phyloP scores from a whole-genome alignment of 2,113 vertebrate genomes.

The Galemys pyrenaicus region DNA sequence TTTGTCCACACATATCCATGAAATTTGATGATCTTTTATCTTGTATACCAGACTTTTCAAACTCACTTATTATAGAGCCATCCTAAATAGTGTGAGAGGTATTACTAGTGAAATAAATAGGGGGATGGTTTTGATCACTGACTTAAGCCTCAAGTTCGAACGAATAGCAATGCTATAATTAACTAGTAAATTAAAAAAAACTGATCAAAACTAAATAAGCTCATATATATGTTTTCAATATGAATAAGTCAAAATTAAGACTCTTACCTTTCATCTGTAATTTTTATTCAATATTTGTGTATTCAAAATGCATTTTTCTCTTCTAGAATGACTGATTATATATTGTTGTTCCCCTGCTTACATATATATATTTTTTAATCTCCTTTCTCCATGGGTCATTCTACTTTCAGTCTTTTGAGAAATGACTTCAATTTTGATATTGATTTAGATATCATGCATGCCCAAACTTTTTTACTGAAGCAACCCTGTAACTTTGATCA shows the following conservation, averaged over 20 bases:
- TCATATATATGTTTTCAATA: conserved; percentile 15
- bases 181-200: conserved; percentile 48
- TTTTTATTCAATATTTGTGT: conserved; percentile 18
- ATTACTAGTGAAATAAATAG: not conserved
- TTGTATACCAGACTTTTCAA: not conserved
- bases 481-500: not conserved
- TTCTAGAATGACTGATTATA: conserved; percentile 15
- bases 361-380: not conserved
- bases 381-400: conserved; percentile 34
- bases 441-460: conserved; percentile 61
- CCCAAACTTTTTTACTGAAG: not conserved
- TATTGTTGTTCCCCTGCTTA: not conserved
- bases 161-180: not conserved
- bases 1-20: not conserved
- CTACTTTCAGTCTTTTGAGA: conserved; percentile 33
- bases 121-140: not conserved
- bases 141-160: not conserved
- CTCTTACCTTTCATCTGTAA: conserved; percentile 29
- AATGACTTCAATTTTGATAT: conserved; percentile 49
- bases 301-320: conserved; percentile 42
- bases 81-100: not conserved
- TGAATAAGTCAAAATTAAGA: conserved; percentile 60
- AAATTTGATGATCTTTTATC: not conserved
- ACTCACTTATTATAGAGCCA: not conserved
- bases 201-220: conserved; percentile 33